Conservation (phyloP, 2,797 vertebrate genomes). For the Tokudaia muenninki region DNA sequence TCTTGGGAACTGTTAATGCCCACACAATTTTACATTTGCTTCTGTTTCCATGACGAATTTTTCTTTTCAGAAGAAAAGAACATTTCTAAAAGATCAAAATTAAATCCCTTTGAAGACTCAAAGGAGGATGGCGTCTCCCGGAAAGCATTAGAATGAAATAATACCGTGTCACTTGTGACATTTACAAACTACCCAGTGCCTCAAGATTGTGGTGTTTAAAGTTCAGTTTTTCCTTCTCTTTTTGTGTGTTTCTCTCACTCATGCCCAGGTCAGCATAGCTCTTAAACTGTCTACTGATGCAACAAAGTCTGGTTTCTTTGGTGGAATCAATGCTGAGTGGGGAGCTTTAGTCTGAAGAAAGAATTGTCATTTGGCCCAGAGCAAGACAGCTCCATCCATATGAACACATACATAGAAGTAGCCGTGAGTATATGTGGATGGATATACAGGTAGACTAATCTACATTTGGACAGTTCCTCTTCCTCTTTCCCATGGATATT, state of each 20-base stretch:
- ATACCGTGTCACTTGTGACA: constrained; percentile 1
- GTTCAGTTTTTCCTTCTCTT: background rate
- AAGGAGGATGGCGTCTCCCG: constrained; percentile 20
- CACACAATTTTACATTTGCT: constrained; percentile 64
- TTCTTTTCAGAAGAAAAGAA: constrained; percentile 68
- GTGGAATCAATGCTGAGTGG: constrained; percentile 1
- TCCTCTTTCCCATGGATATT: constrained; percentile 28
- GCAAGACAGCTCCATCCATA: background rate
- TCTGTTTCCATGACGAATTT: constrained; percentile 67
- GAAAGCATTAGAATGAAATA: constrained; percentile 51
- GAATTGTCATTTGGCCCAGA: background rate
- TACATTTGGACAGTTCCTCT: background rate
- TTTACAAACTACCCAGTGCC: constrained; percentile 50
- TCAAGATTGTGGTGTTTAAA: constrained; percentile 49
- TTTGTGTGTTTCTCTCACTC: constrained; percentile 11
- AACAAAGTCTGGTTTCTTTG: constrained; percentile 22
- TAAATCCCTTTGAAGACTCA: constrained; percentile 56
- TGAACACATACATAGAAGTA: background rate
- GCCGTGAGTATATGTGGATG: background rate
- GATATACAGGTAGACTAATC: background rate
- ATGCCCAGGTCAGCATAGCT: background rate
- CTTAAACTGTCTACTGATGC: constrained; percentile 18
- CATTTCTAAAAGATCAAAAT: constrained; percentile 73
- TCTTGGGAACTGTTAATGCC: constrained; percentile 31
- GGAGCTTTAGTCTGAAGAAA: background rate